phyloP scores from a whole-genome alignment of 1,140 invertebrate genomes.

The Drosophila subpulchrella region DNA sequence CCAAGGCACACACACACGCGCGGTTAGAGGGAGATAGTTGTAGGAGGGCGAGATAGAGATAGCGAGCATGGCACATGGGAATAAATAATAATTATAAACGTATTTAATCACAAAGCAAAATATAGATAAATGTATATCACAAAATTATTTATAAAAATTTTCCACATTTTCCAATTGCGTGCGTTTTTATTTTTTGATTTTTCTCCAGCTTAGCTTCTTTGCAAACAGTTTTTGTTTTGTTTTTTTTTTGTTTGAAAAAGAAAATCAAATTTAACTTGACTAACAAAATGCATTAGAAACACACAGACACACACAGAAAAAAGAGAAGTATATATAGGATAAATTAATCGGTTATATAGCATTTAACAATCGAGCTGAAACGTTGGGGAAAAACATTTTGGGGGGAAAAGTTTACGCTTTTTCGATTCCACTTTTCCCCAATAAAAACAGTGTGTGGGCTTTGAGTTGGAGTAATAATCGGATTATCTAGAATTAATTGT shows the following conservation, averaged over 20 bases:
- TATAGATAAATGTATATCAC: not conserved
- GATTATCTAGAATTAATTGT: constrained; percentile 36
- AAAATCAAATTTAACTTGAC: constrained; percentile 35
- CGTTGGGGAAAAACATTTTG: constrained; percentile 15
- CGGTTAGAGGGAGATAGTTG: constrained; percentile 40
- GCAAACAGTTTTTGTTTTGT: constrained; percentile 45
- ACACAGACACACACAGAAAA: constrained; percentile 51
- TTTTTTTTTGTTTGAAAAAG: constrained; percentile 24
- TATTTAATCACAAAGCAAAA: constrained; percentile 34
- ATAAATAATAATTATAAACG: constrained; percentile 32
- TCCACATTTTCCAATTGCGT: constrained; percentile 70
- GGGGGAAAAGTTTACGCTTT: constrained; percentile 40
- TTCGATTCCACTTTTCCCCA: constrained; percentile 26
- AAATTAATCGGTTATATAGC: constrained; percentile 27
- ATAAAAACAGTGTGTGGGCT: constrained; percentile 25
- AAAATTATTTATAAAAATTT: constrained; percentile 36
- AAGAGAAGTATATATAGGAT: constrained; percentile 27
- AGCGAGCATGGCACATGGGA: constrained; percentile 31
- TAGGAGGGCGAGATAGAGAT: constrained; percentile 38
- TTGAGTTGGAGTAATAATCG: constrained; percentile 19
- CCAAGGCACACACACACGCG: constrained; percentile 45
- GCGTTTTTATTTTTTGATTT: constrained; percentile 10
- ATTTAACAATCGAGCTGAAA: constrained; percentile 43
- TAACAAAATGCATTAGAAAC: constrained; percentile 66
- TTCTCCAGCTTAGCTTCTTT: constrained; percentile 68